These are phyloP conservation scores for Cherax quadricarinatus DNA, from an alignment of 1,140 invertebrate genomes.

Conservation along the genomic window DNA sequence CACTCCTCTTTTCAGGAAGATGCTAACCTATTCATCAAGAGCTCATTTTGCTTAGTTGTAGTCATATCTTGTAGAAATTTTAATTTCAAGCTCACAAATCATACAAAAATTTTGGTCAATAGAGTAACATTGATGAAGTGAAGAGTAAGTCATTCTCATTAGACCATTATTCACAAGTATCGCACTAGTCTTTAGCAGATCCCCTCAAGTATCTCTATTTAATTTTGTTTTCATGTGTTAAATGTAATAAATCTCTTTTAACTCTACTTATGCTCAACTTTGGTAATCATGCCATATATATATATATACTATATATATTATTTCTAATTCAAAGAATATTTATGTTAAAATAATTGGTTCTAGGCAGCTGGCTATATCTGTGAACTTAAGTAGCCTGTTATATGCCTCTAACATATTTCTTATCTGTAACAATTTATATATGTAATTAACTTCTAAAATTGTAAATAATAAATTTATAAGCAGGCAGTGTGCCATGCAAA, in stretches of 20 bases:
- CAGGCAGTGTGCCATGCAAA: background rate
- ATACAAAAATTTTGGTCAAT: background rate
- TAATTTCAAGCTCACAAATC: background rate
- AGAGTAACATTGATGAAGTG: background rate
- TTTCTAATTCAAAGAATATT: background rate
- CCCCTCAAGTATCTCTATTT: background rate
- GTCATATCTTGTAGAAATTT: background rate
- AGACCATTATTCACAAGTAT: background rate
- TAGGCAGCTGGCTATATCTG: background rate
- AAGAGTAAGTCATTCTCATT: background rate
- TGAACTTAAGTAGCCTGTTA: background rate
- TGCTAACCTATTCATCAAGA: background rate
- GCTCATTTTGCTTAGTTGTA: background rate
- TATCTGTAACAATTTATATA: conserved; percentile 12
- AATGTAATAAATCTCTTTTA: background rate
- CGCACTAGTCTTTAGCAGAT: conserved; percentile 6
- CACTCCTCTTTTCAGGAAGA: background rate
- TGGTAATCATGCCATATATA: conserved; percentile 1
- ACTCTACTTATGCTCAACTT: background rate
- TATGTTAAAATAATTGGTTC: background rate
- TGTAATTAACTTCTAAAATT: background rate
- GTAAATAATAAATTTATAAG: conserved; percentile 7
- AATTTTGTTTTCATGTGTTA: background rate
- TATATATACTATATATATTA: background rate
- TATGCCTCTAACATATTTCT: conserved; percentile 4